A percentile compares a stretch with the other conserved stretches of the same genome.
phyloP scores from a whole-genome alignment of 2,888 invertebrate species.

The Tolmerus cingulatus region DNA sequence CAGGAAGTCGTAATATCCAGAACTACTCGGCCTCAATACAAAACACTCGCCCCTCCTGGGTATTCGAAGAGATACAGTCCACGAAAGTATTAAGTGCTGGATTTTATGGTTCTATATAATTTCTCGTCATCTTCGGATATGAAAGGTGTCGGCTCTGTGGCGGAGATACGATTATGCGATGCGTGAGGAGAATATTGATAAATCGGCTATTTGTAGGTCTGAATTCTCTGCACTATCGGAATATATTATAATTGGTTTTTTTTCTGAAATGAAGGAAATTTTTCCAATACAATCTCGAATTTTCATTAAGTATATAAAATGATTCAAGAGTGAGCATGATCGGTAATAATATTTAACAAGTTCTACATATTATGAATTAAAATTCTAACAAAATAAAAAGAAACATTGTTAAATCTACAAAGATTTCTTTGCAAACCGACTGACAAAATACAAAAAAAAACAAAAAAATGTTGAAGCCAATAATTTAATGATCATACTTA shows the following conservation, averaged over 20 bases:
- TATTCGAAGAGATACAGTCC: constrained; percentile 16
- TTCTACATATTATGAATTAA: too few relatives aligned
- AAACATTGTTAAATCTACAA: too few relatives aligned
- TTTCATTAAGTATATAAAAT: too few relatives aligned
- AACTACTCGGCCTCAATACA: constrained; percentile 12
- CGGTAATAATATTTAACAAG: too few relatives aligned
- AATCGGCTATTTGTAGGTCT: constrained; percentile 35
- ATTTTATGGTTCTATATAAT: constrained; percentile 43
- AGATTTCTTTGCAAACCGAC: too few relatives aligned
- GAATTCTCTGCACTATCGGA: neutral
- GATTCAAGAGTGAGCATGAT: too few relatives aligned
- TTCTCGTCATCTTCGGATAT: neutral
- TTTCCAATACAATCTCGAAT: too few relatives aligned
- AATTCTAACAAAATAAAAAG: too few relatives aligned
- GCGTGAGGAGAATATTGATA: constrained; percentile 43
- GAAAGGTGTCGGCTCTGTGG: neutral
- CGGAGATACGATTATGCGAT: neutral
- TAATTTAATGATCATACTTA: too few relatives aligned
- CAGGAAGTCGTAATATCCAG: constrained; percentile 13
- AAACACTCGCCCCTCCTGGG: neutral
- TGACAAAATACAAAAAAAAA: too few relatives aligned
- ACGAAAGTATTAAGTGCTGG: constrained; percentile 40
- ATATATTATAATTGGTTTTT: neutral
- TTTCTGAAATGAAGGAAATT: too few relatives aligned
- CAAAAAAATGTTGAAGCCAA: too few relatives aligned